Evolutionary conservation across 2,113 vertebrate genomes (phyloP).

Genomic region (Dendropsophus ebraccatus): DNA sequence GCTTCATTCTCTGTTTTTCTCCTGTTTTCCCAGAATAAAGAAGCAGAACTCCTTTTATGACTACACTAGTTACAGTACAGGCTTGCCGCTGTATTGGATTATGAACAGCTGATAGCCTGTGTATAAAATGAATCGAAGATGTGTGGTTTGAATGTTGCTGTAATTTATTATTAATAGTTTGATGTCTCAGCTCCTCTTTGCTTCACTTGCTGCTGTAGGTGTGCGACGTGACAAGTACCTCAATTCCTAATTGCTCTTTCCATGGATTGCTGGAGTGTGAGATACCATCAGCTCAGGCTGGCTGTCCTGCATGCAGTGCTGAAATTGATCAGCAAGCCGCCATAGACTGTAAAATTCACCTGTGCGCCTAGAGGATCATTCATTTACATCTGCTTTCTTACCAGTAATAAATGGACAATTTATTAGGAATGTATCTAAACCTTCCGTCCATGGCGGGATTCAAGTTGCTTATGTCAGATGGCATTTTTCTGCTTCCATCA

Average conservation of each 20-base stretch:
- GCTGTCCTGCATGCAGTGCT: constrained; percentile 49
- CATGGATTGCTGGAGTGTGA: constrained; percentile 57
- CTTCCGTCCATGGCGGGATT: not conserved
- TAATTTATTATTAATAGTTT: constrained; percentile 37
- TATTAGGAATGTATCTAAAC: not conserved
- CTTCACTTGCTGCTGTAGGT: constrained; percentile 36
- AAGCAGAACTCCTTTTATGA: not conserved
- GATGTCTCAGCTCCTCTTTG: constrained; percentile 36
- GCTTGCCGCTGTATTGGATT: not conserved
- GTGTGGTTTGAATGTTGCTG: not conserved
- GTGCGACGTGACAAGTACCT: constrained; percentile 54
- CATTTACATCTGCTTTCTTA: not conserved
- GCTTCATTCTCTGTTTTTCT: not conserved
- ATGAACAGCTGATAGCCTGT: not conserved
- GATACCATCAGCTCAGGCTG: constrained; percentile 56
- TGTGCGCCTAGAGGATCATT: not conserved
- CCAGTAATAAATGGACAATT: not conserved
- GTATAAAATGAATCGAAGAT: not conserved
- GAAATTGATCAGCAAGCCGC: constrained; percentile 23
- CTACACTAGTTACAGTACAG: not conserved
- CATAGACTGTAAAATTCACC: not conserved
- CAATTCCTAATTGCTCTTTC: constrained; percentile 64
- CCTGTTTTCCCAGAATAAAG: not conserved
- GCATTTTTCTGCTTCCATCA: not conserved
- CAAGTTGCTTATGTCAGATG: not conserved